A percentile compares a stretch with the other conserved stretches of the same genome.
Conservation (phyloP, 2,797 vertebrate species). For the Petrocephalus schoutedeni region DNA sequence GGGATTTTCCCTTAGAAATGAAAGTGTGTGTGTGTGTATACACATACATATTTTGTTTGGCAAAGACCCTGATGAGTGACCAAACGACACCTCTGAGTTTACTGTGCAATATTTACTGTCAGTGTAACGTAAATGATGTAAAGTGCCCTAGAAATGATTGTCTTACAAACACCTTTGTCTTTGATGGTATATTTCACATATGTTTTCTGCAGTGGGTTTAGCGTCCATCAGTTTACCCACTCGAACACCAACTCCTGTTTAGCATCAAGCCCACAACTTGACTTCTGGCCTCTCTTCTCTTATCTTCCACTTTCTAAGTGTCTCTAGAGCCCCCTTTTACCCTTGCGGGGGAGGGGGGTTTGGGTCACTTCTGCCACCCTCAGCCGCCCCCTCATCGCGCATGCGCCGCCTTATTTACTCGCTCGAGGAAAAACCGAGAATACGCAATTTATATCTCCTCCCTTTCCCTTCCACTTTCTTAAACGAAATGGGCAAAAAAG, state of each 20-base stretch:
- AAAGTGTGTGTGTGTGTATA: not conserved
- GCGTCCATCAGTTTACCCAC: not conserved
- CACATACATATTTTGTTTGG: not conserved
- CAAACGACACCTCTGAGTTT: not conserved
- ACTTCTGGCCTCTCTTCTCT: not conserved
- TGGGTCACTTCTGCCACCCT: not conserved
- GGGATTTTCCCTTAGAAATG: not conserved
- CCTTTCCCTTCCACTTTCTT: conserved; percentile 51
- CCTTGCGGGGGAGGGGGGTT: not conserved
- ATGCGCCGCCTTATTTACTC: conserved; percentile 60
- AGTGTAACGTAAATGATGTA: not conserved
- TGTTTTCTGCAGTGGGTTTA: not conserved
- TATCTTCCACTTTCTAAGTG: not conserved
- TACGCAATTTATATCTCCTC: conserved; percentile 65
- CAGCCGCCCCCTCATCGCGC: not conserved
- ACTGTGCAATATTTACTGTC: not conserved
- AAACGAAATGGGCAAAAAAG: conserved; percentile 42
- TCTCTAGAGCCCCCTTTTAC: not conserved
- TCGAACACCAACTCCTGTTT: not conserved
- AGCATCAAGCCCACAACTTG: not conserved
- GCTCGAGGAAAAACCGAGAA: conserved; percentile 57
- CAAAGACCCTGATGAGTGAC: not conserved
- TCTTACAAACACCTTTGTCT: not conserved
- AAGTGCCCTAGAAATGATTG: not conserved
- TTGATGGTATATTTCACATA: not conserved